Evolutionary conservation across 2,797 vertebrate genomes (phyloP).

Genomic region (Gambusia yucatana): DNA sequence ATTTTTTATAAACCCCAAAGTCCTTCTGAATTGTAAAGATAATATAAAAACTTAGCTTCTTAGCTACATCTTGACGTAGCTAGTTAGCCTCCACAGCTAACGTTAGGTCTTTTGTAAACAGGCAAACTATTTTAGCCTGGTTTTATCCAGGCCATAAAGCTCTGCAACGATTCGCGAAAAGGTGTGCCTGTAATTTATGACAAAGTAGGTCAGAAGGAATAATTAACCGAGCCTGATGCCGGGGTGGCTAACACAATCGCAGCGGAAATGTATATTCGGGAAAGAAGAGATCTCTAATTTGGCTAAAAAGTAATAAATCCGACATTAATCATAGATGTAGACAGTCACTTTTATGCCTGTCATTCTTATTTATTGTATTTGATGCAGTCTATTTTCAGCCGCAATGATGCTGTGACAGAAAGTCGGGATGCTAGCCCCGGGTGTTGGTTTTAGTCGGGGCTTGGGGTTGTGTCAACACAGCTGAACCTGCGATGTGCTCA

Average conservation of each 20-base stretch:
- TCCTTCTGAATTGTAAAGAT: accelerated
- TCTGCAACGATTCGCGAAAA: background rate
- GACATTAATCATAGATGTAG: background rate
- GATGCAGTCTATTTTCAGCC: background rate
- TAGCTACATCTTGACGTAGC: conserved; percentile 36
- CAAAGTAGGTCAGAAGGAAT: background rate
- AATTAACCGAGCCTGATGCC: conserved; percentile 9
- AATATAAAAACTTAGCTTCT: conserved; percentile 11
- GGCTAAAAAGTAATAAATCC: too few relatives aligned
- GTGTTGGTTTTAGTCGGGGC: conserved; percentile 41
- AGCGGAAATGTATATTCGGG: conserved; percentile 56
- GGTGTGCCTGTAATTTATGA: accelerated
- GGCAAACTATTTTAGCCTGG: conserved; percentile 15
- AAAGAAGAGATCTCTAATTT: conserved; percentile 15
- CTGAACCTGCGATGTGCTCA: conserved; percentile 47
- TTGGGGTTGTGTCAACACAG: conserved; percentile 57
- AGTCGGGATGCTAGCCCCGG: conserved; percentile 34
- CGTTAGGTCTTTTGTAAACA: conserved; percentile 68
- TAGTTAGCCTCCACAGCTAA: conserved; percentile 37
- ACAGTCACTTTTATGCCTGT: too few relatives aligned
- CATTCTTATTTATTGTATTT: background rate
- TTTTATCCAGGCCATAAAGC: conserved; percentile 15
- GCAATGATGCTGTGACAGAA: background rate
- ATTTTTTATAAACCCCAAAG: background rate
- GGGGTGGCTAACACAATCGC: conserved; percentile 38